These are phyloP conservation scores for Vireo griseus DNA, from an alignment of 2,797 vertebrate species.

Conservation along the genomic window DNA sequence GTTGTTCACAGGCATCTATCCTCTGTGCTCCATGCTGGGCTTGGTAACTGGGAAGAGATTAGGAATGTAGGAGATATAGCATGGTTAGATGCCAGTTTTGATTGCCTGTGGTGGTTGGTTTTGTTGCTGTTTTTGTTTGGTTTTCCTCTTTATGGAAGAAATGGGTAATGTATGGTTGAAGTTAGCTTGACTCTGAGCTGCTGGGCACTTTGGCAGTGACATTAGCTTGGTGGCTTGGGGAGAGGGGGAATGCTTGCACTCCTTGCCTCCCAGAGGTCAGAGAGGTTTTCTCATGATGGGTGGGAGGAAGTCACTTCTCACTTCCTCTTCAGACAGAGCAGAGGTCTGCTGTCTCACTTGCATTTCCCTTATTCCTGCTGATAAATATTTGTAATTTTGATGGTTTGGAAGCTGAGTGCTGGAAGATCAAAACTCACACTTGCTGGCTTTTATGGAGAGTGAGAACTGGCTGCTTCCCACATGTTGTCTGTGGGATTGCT, in stretches of 20 bases:
- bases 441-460: neutral
- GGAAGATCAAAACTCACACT: neutral
- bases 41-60: neutral
- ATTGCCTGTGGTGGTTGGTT: neutral
- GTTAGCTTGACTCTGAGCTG: neutral
- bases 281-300: neutral
- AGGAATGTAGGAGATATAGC: neutral
- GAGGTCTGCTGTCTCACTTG: neutral
- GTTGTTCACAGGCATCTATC: neutral
- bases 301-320: neutral
- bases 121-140: neutral
- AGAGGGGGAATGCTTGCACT: neutral
- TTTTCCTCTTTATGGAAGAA: neutral
- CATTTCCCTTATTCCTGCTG: neutral
- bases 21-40: neutral
- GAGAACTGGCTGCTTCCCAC: neutral
- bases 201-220: neutral
- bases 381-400: constrained; percentile 25
- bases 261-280: neutral
- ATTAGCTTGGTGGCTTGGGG: neutral
- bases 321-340: neutral
- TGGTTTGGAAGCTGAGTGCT: neutral
- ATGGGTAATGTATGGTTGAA: neutral
- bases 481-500: neutral
- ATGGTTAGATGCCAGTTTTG: neutral